Evolutionary conservation across 2,113 vertebrate genomes (phyloP).

Genomic region (Odontesthes bonariensis): DNA sequence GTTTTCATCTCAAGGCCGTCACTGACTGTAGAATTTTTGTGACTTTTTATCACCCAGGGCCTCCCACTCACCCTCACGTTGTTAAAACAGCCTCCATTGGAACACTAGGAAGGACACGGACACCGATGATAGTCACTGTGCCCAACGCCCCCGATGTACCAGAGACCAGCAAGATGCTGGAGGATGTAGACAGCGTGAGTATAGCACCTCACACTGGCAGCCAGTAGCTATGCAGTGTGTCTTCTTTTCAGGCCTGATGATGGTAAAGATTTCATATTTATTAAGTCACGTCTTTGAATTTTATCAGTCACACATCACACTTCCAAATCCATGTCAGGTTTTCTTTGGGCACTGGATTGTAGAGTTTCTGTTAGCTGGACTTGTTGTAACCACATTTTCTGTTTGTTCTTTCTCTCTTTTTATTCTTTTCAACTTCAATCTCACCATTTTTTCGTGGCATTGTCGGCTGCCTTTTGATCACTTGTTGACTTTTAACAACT

Average conservation of each 20-base stretch:
- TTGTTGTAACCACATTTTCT: slow-evolving; percentile 74
- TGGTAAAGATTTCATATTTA: not conserved
- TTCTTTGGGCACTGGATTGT: slow-evolving; percentile 56
- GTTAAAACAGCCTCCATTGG: slow-evolving; percentile 98
- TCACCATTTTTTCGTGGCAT: slow-evolving; percentile 58
- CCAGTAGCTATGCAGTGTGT: not conserved
- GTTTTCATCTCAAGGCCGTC: not conserved
- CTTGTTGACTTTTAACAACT: slow-evolving; percentile 38
- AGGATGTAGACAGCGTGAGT: slow-evolving; percentile 96
- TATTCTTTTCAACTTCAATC: slow-evolving; percentile 71
- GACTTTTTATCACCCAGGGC: slow-evolving; percentile 70
- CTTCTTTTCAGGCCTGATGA: not conserved
- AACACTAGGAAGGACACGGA: slow-evolving; percentile 92
- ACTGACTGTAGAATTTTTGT: slow-evolving; percentile 9
- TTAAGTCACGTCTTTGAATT: not conserved
- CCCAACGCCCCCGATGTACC: slow-evolving; percentile 94
- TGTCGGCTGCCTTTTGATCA: slow-evolving; percentile 59
- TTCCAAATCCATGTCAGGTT: slow-evolving; percentile 59
- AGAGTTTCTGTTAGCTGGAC: slow-evolving; percentile 35
- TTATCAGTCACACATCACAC: slow-evolving; percentile 42
- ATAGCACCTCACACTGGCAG: slow-evolving; percentile 37
- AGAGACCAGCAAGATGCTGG: slow-evolving; percentile 93
- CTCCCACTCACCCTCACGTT: slow-evolving; percentile 86
- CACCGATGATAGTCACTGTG: slow-evolving; percentile 92
- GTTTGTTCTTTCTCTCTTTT: slow-evolving; percentile 76